A percentile compares a stretch with the other conserved stretches of the same genome.
Evolutionary conservation across 64 coral and sea anemone genomes (phyloP).

Genomic region (Catalaphyllia jardinei): DNA sequence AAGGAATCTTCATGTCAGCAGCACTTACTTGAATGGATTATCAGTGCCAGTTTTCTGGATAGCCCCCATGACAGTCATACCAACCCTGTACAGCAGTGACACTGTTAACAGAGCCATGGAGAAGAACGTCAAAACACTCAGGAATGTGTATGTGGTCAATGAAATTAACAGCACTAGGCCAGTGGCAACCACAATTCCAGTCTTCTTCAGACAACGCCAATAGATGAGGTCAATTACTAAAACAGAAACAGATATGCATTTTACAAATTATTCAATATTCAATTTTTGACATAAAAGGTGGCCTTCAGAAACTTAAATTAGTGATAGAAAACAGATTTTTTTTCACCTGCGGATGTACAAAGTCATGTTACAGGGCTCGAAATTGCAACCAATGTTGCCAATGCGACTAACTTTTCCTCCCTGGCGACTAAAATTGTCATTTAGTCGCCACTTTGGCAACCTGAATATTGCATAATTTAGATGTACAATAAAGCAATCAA

Average conservation of each 20-base stretch:
- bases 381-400: too few relatives aligned
- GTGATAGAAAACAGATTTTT: too few relatives aligned
- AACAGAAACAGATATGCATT: background rate
- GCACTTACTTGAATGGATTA: conserved; percentile 92
- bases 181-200: conserved; percentile 68
- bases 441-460: too few relatives aligned
- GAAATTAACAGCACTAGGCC: conserved; percentile 69
- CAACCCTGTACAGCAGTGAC: conserved; percentile 83
- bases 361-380: too few relatives aligned
- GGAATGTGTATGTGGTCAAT: conserved; percentile 58
- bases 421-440: too few relatives aligned
- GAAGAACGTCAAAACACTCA: conserved; percentile 97
- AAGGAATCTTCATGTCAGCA: background rate
- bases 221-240: conserved; percentile 97
- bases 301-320: too few relatives aligned
- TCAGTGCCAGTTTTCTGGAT: conserved; percentile 95
- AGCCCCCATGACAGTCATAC: conserved; percentile 98
- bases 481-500: too few relatives aligned
- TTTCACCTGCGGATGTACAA: too few relatives aligned
- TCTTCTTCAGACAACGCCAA: conserved; percentile 90
- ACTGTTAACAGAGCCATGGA: conserved; percentile 93
- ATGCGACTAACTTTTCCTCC: too few relatives aligned
- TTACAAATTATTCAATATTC: too few relatives aligned
- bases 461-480: too few relatives aligned
- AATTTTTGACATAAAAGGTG: too few relatives aligned